A percentile compares a stretch with the other conserved stretches of the same genome.
Evolutionary conservation across 2,888 invertebrate species (phyloP).

Genomic region (Cheilosia vulpina): DNA sequence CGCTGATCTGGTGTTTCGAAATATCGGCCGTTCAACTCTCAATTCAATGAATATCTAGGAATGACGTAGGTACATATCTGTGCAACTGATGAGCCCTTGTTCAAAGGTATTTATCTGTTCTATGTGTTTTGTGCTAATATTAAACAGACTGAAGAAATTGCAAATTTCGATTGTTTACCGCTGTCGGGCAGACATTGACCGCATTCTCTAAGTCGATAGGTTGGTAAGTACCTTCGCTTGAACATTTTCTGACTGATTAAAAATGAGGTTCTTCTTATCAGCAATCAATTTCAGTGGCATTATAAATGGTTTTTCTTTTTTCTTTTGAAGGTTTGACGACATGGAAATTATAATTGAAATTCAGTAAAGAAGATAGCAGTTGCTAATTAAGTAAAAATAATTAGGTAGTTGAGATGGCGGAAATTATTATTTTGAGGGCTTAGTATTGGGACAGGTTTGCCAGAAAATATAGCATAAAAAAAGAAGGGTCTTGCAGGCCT

Average conservation of each 20-base stretch:
- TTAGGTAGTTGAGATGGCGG: not conserved
- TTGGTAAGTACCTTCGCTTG: not conserved
- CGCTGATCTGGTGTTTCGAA: not conserved
- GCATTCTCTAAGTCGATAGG: not conserved
- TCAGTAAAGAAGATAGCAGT: not conserved
- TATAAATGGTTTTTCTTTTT: not conserved
- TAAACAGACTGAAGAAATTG: not conserved
- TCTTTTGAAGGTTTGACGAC: not conserved
- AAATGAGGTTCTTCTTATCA: not conserved
- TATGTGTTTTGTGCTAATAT: not conserved
- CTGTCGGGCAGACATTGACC: not conserved
- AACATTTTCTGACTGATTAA: not conserved
- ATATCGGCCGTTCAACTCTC: not conserved
- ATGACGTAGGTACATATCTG: not conserved
- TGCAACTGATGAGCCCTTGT: conserved; percentile 1
- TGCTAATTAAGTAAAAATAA: not conserved
- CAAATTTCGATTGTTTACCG: not conserved
- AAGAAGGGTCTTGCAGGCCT: too few species aligned
- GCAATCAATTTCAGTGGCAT: not conserved
- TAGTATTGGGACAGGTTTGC: too few species aligned
- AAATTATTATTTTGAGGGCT: too few species aligned
- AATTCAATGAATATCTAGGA: not conserved
- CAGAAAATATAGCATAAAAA: too few species aligned
- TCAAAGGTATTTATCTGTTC: not conserved
- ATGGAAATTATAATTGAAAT: not conserved